Evolutionary conservation across 2,113 vertebrate species (phyloP).

Genomic region (Ammodytes marinus): DNA sequence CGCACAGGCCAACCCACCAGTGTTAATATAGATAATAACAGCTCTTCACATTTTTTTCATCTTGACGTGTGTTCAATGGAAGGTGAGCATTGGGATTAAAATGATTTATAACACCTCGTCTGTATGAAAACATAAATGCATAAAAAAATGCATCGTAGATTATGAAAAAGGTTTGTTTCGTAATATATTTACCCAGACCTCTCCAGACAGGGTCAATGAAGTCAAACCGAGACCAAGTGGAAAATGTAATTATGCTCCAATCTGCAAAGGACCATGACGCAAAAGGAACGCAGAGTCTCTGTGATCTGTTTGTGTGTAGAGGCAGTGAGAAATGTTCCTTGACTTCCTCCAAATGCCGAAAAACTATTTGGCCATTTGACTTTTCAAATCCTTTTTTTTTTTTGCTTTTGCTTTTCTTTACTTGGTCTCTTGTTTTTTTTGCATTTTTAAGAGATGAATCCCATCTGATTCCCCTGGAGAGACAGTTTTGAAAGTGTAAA

Average conservation of each 20-base stretch:
- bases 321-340: neutral
- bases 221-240: constrained; percentile 16
- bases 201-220: constrained; percentile 21
- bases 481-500: constrained; percentile 2
- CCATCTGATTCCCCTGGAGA: neutral
- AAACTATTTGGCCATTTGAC: constrained; percentile 2
- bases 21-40: constrained; percentile 13
- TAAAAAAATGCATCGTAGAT: neutral
- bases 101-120: constrained; percentile 6
- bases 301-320: constrained; percentile 1
- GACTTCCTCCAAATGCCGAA: neutral
- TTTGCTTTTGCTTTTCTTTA: neutral
- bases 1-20: neutral
- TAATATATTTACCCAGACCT: neutral
- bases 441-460: neutral
- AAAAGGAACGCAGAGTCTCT: neutral
- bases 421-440: neutral
- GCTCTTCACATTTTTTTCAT: constrained; percentile 27
- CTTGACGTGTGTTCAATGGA: neutral
- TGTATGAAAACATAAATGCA: neutral
- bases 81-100: neutral
- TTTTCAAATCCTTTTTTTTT: neutral
- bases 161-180: constrained; percentile 5
- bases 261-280: constrained; percentile 23
- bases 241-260: constrained; percentile 36